phyloP scores from a whole-genome alignment of 2,888 invertebrate genomes.

The Chrysodeixis includens region DNA sequence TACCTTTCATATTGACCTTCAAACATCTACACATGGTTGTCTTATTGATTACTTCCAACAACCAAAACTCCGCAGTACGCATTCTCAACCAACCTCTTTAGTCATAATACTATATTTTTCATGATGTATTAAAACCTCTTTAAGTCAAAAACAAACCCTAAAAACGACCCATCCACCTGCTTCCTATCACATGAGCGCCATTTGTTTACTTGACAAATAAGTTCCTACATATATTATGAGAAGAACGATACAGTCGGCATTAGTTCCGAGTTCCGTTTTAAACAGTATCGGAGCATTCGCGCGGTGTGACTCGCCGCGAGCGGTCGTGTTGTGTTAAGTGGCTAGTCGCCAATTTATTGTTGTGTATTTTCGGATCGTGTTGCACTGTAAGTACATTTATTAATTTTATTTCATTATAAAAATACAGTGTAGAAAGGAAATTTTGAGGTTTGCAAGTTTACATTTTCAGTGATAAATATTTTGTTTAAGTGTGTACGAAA shows the following conservation, averaged over 20 bases:
- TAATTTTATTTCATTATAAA: conserved; percentile 26
- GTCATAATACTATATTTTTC: no score
- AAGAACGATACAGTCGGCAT: background rate
- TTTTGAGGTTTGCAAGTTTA: no score
- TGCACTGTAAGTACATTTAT: conserved; percentile 41
- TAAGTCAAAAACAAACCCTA: background rate
- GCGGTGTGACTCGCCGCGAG: conserved; percentile 3
- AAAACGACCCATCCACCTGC: conserved; percentile 5
- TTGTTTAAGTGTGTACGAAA: no score
- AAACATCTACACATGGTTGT: background rate
- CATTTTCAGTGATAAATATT: no score
- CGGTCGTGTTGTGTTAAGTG: conserved; percentile 42
- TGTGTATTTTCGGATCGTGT: conserved; percentile 51
- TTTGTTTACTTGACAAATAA: conserved; percentile 54
- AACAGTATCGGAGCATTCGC: conserved; percentile 16
- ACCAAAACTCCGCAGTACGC: background rate
- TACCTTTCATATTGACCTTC: background rate
- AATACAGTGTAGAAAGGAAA: no score
- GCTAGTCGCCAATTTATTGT: conserved; percentile 48
- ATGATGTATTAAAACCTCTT: no score
- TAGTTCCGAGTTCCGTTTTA: conserved; percentile 27
- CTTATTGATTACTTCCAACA: background rate
- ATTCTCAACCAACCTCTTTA: background rate
- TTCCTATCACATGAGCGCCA: conserved; percentile 39
- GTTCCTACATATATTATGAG: conserved; percentile 38